Evolutionary conservation across 2,888 invertebrate genomes (phyloP).

Genomic region (Caenorhabditis sp.): DNA sequence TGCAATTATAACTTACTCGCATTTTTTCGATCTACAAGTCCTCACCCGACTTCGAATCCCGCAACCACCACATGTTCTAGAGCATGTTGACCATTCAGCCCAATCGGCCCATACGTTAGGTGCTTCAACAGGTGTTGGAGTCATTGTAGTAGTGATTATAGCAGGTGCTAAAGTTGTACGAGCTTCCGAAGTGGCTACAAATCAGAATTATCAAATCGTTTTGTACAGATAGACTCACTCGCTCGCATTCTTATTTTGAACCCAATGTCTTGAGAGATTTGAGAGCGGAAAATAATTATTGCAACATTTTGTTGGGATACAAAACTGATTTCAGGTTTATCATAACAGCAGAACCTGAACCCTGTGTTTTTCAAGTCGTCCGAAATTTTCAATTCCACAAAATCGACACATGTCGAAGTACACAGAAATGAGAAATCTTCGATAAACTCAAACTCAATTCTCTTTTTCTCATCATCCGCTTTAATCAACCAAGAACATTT

Average conservation of each 20-base stretch:
- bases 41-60: constrained; percentile 61
- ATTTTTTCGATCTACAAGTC: constrained; percentile 57
- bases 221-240: constrained; percentile 42
- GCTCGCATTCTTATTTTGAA: constrained; percentile 56
- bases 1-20: constrained; percentile 55
- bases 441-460: constrained; percentile 66
- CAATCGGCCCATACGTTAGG: constrained; percentile 62
- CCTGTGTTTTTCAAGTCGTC: constrained; percentile 67
- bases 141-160: constrained; percentile 42
- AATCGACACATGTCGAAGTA: constrained; percentile 68
- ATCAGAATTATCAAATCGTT: not conserved
- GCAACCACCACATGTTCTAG: constrained; percentile 66
- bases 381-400: constrained; percentile 67
- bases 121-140: constrained; percentile 36
- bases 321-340: constrained; percentile 84
- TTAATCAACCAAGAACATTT: constrained; percentile 66
- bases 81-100: constrained; percentile 67
- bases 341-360: constrained; percentile 67
- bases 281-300: constrained; percentile 78
- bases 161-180: constrained; percentile 52
- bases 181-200: constrained; percentile 41
- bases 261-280: constrained; percentile 60
- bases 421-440: constrained; percentile 69
- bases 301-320: constrained; percentile 93
- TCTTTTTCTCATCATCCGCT: constrained; percentile 26